phyloP scores from a whole-genome alignment of 2,888 invertebrate genomes.

The Pyralis farinalis region DNA sequence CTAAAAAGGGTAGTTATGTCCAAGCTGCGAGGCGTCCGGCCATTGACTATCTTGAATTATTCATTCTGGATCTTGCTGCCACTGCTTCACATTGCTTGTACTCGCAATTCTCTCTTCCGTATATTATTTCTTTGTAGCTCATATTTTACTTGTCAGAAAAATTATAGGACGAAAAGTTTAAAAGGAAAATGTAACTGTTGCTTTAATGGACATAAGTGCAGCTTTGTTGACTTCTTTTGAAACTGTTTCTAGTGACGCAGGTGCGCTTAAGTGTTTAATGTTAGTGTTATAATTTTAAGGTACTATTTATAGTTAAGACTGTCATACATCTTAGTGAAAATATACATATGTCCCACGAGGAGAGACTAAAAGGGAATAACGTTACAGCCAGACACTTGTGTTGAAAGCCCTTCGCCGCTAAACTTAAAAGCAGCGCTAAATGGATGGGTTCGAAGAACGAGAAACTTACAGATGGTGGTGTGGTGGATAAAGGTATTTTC shows the following conservation, averaged over 20 bases:
- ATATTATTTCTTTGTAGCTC: slow-evolving; percentile 18
- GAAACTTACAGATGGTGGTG: background rate
- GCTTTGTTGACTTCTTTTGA: slow-evolving; percentile 11
- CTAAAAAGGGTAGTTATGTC: slow-evolving; percentile 10
- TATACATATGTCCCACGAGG: background rate
- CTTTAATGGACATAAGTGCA: slow-evolving; percentile 37
- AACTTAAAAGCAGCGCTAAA: background rate
- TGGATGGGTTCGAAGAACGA: background rate
- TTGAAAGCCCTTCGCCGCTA: background rate
- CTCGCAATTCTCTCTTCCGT: slow-evolving; percentile 31
- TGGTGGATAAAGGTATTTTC: background rate
- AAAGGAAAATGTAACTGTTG: slow-evolving; percentile 28
- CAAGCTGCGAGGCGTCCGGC: slow-evolving; percentile 16
- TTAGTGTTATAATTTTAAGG: background rate
- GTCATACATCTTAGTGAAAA: background rate
- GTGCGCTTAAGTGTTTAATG: slow-evolving; percentile 8
- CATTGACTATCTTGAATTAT: slow-evolving; percentile 63
- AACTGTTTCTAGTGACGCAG: slow-evolving; percentile 1
- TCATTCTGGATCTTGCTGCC: slow-evolving; percentile 52
- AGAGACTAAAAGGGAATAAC: background rate
- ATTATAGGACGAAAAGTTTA: slow-evolving; percentile 29
- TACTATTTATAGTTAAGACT: background rate
- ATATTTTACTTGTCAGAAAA: slow-evolving; percentile 24
- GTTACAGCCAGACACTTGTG: background rate
- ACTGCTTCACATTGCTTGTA: slow-evolving; percentile 42